Evolutionary conservation across 2,888 invertebrate genomes (phyloP).

Genomic region (Trachelus troglodyta): DNA sequence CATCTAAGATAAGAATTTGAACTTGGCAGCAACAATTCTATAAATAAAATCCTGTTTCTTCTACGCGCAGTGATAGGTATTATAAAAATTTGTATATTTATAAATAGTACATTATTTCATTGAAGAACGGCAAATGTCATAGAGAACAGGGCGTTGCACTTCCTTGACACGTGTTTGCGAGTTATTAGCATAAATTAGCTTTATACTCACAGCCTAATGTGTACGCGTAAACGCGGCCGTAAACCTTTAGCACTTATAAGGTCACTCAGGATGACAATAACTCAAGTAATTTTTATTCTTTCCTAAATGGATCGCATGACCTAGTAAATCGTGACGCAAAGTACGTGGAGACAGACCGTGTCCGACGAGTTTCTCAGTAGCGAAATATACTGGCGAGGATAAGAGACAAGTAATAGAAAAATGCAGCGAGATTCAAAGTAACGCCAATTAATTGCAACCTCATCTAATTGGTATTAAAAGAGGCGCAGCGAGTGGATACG

Average conservation of each 20-base stretch:
- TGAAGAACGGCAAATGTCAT: constrained; percentile 11
- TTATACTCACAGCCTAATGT: constrained; percentile 9
- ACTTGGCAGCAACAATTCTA: neutral
- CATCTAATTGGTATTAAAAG: neutral
- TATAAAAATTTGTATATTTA: neutral
- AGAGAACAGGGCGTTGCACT: constrained; percentile 47
- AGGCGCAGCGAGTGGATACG: neutral
- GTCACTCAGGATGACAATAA: neutral
- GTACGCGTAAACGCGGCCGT: neutral
- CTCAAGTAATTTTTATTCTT: neutral
- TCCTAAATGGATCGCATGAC: neutral
- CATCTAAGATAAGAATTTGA: neutral
- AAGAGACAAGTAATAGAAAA: neutral
- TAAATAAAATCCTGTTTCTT: neutral
- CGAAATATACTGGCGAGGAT: neutral
- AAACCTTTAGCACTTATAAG: neutral
- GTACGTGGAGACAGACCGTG: neutral
- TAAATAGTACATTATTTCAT: neutral
- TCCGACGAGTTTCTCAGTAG: neutral
- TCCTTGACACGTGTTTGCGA: constrained; percentile 44
- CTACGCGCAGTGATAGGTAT: neutral
- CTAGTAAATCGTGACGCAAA: neutral
- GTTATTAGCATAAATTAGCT: constrained; percentile 57
- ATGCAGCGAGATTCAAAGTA: neutral
- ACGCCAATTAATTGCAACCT: neutral